Percentiles rank a stretch among this genome's conserved stretches.
Evolutionary conservation across 2,113 vertebrate genomes (phyloP).

Genomic region (Chrysochloris asiatica): DNA sequence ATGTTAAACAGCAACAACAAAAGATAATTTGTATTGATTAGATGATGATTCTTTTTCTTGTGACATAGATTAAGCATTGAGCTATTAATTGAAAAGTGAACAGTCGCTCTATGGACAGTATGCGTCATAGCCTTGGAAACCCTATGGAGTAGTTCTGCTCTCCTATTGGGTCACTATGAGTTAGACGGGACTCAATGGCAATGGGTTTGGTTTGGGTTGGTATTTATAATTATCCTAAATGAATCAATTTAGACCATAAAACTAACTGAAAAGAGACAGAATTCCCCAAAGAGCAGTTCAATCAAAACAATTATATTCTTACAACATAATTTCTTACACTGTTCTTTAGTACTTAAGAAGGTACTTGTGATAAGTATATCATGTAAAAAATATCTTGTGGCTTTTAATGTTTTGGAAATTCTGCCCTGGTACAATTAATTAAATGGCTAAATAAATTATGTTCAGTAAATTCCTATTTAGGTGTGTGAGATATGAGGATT

Average conservation of each 20-base stretch:
- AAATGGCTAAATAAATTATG: neutral
- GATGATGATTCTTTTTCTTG: neutral
- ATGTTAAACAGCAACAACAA: neutral
- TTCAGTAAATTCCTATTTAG: neutral
- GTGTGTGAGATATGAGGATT: neutral
- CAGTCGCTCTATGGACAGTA: no score
- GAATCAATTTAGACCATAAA: neutral
- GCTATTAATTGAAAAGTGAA: no score
- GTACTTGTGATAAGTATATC: neutral
- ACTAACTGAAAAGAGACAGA: neutral
- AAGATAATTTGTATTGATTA: neutral
- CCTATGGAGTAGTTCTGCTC: no score
- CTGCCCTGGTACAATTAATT: neutral
- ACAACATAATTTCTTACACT: neutral
- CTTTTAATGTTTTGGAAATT: neutral
- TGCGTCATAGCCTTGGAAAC: no score
- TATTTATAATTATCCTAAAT: neutral
- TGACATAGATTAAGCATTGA: no score
- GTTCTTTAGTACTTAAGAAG: neutral
- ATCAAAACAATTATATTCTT: neutral
- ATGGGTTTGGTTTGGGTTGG: no score
- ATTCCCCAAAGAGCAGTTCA: neutral
- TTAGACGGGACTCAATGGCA: no score
- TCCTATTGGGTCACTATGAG: no score
- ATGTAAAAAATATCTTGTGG: neutral